These are phyloP conservation scores for Chironex yamaguchii DNA, from an alignment of 30 jellyfish, hydroid and myxozoan species.

Conservation along the genomic window DNA sequence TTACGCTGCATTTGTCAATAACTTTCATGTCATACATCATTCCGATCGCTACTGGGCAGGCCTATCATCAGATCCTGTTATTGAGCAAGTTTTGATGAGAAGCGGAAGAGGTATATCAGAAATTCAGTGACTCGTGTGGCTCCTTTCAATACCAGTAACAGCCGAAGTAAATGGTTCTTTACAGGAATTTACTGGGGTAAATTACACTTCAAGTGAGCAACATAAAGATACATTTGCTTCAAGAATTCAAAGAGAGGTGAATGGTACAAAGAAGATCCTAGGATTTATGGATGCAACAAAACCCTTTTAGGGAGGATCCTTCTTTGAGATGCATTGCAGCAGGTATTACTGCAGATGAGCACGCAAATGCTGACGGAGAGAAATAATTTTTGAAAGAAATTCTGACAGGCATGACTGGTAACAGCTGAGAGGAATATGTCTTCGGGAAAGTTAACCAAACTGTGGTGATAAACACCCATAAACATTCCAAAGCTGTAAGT, in stretches of 20 bases:
- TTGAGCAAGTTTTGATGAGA: slow-evolving; percentile 44
- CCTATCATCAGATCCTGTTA: slow-evolving; percentile 48
- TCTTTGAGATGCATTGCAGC: slow-evolving; percentile 4
- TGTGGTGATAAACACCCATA: too few relatives aligned
- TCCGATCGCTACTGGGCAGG: slow-evolving; percentile 68
- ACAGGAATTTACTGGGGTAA: slow-evolving; percentile 37
- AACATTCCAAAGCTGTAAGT: neutral
- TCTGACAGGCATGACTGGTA: neutral
- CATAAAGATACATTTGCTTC: slow-evolving; percentile 30
- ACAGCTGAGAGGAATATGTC: neutral
- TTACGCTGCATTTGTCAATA: too few relatives aligned
- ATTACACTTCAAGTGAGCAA: slow-evolving; percentile 48
- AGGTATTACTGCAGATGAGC: neutral
- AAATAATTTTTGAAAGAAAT: neutral
- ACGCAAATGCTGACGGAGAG: neutral
- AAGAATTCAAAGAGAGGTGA: slow-evolving; percentile 21
- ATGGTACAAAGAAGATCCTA: too few relatives aligned
- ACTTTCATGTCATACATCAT: too few relatives aligned
- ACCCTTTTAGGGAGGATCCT: neutral
- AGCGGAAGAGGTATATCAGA: slow-evolving; percentile 49
- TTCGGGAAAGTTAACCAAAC: neutral
- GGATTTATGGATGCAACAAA: neutral
- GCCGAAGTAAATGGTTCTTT: slow-evolving; percentile 35
- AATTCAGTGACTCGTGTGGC: slow-evolving; percentile 26
- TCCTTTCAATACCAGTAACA: slow-evolving; percentile 40